Evolutionary conservation across 2,888 invertebrate genomes (phyloP).

Genomic region (Dicyrtomina minuta): DNA sequence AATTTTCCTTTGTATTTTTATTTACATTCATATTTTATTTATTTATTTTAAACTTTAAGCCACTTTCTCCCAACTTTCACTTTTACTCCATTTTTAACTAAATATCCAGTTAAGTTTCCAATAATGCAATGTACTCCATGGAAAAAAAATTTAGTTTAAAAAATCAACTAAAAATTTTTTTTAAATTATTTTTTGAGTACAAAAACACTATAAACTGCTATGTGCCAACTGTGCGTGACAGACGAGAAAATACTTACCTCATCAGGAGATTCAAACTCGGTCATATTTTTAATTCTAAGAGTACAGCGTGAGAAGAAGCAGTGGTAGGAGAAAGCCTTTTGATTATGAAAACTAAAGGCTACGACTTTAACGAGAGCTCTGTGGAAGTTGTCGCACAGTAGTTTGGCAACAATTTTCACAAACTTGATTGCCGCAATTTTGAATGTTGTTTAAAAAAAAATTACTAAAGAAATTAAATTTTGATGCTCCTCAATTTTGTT

Average conservation of each 20-base stretch:
- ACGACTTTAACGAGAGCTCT: background rate
- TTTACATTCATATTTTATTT: background rate
- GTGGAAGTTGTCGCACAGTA: slow-evolving; percentile 14
- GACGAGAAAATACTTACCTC: slow-evolving; percentile 44
- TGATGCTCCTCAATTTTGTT: too few species aligned
- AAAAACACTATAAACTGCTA: background rate
- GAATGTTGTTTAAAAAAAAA: background rate
- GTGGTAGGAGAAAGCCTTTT: too few species aligned
- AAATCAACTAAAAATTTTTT: background rate
- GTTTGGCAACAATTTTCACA: slow-evolving; percentile 11
- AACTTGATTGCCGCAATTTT: slow-evolving; percentile 19
- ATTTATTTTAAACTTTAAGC: background rate
- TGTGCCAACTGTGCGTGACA: background rate
- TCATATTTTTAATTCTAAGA: slow-evolving; percentile 21
- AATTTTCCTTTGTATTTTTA: background rate
- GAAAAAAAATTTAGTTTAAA: background rate
- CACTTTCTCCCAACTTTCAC: background rate
- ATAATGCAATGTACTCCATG: too few species aligned
- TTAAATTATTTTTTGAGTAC: background rate
- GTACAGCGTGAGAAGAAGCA: background rate
- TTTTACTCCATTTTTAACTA: background rate
- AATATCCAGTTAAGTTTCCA: background rate
- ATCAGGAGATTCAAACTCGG: slow-evolving; percentile 44
- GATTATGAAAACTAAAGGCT: background rate
- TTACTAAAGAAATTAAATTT: too few species aligned